Base-by-base conservation (phyloP, 2,797 vertebrate species). In the Pangasius macronema region DNA sequence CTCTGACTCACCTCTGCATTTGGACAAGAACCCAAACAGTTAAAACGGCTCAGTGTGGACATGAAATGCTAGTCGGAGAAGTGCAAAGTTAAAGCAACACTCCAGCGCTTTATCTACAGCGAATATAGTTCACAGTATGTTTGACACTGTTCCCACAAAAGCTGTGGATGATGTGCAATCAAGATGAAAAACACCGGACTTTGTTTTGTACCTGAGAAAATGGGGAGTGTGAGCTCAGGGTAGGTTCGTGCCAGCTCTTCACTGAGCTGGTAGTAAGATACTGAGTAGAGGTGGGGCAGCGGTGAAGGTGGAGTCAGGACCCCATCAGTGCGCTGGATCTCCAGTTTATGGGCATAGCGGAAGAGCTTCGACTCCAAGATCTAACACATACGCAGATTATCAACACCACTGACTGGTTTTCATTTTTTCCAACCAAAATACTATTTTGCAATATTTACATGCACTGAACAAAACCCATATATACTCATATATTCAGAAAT, bases 301-400 rank as follows among this genome's bases (percentile, higher is more conserved):
- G 97, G 96, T 5, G 97, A 98, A 73, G 97, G 97, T 84, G 97
- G 97, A 84, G 97, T 96, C 94, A 99, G 93, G 85, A 98, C 96
- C 0, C 98, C 97, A 73, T 99, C 98, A 0, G 94, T 94, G 91
- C 97, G 95, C 93, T 97, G 97, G 94, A 99, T 97, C 94, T 99
- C 99, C 95, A 99, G 87, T 93, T 99, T 99, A 94, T 99, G 98
- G 91, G 99, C 98, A 0, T 99, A 99, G 93, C 98, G 97, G 94
- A 99, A 99, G 94, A 99, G 97, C 95, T 99, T 99, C 85, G 98
- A 97, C 94, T 99, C 99, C 95, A 99, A 93, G 91, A 99, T 99
- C 99, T 99, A 90, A 86, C 22, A 83, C 27, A 8, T 1, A 36
- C 18, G 22, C 1, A 39, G 24, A 33, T 20, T 33, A 82, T 53